Evolutionary conservation across 92 coral and sea anemone species (phyloP).

Genomic region (Bergia puertoricense): DNA sequence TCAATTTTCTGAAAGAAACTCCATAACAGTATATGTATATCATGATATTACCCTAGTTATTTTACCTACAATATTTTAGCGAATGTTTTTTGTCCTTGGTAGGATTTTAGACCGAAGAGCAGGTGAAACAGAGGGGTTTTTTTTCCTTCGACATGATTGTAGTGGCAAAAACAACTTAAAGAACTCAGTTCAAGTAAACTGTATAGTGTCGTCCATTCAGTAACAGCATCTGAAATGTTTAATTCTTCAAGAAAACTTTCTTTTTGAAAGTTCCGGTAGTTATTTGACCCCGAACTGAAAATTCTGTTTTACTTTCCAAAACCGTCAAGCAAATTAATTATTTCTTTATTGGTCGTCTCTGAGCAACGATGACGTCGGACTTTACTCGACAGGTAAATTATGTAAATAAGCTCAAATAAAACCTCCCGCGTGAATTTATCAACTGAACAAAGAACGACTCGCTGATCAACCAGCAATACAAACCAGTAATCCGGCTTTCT

Average conservation of each 20-base stretch:
- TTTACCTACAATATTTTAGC: not conserved
- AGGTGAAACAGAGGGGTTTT: not conserved
- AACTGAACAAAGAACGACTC: not conserved
- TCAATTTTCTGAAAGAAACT: too few relatives aligned
- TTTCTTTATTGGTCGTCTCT: constrained; percentile 13
- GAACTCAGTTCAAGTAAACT: too few relatives aligned
- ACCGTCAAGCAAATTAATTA: not conserved
- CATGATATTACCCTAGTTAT: too few relatives aligned
- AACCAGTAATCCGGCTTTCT: not conserved
- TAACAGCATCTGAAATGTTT: too few relatives aligned
- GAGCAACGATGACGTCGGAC: constrained; percentile 26
- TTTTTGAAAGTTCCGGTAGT: not conserved
- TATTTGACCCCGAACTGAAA: not conserved
- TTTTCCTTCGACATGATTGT: not conserved
- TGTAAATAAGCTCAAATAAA: constrained; percentile 1
- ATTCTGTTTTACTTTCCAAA: too few relatives aligned
- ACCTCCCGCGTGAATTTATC: constrained; percentile 3
- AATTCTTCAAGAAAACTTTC: not conserved
- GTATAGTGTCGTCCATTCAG: not conserved
- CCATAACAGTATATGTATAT: not conserved
- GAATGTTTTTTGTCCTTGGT: not conserved
- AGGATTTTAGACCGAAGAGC: not conserved
- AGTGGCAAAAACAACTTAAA: not conserved
- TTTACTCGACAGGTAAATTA: constrained; percentile 25
- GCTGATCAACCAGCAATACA: not conserved